These are phyloP conservation scores for Stenodema calcarata DNA, from an alignment of 2,888 invertebrate genomes.

Conservation along the genomic window DNA sequence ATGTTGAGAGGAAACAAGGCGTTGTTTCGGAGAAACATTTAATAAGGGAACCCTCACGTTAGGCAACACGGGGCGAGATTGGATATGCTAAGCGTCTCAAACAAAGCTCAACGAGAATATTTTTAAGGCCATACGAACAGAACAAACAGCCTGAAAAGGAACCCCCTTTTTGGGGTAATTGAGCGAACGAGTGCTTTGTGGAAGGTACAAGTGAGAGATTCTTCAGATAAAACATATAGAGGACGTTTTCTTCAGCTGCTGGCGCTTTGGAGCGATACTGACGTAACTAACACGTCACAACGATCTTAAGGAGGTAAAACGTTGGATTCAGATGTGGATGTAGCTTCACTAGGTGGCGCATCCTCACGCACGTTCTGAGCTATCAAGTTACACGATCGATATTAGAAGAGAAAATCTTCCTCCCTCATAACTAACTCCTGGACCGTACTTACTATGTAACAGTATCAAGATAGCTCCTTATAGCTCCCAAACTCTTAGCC, in stretches of 20 bases:
- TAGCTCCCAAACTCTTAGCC: too few relatives aligned
- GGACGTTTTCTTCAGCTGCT: background rate
- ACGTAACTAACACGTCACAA: background rate
- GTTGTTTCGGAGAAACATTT: background rate
- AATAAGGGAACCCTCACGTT: background rate
- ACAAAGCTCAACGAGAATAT: background rate
- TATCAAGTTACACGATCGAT: too few relatives aligned
- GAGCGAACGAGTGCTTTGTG: background rate
- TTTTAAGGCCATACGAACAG: background rate
- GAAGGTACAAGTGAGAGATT: background rate
- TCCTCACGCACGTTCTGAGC: too few relatives aligned
- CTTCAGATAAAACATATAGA: background rate
- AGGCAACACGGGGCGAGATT: background rate
- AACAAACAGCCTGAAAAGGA: background rate
- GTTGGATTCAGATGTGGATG: background rate
- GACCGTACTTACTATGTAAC: too few relatives aligned
- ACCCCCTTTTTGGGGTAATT: background rate
- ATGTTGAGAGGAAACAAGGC: background rate
- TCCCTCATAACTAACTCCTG: too few relatives aligned
- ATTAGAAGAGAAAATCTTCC: too few relatives aligned
- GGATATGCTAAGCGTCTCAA: background rate
- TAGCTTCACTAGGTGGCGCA: too few relatives aligned
- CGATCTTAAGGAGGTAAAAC: background rate
- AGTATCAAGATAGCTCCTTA: too few relatives aligned
- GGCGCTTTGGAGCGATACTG: background rate